Base-by-base conservation (phyloP, 2,888 invertebrate genomes). In the Sycophila texana region DNA sequence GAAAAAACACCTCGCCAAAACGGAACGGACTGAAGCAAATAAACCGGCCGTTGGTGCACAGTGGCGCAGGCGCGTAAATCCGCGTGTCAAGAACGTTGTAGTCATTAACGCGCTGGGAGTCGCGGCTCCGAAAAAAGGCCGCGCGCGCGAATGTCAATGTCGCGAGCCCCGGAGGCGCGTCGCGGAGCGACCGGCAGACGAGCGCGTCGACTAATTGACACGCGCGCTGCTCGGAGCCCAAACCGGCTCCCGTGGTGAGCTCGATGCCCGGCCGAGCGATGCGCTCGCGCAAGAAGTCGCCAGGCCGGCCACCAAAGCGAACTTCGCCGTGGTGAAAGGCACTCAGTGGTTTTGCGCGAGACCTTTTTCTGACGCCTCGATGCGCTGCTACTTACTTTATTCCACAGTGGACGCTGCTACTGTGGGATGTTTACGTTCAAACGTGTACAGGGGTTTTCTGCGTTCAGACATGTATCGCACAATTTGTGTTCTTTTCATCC, bases 191-290 rank as follows among this genome's bases (percentile, higher is more conserved):
- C 30, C 14, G 60, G 49, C 58, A 60, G 55, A 63, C 26, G 74
- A 51, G 60, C 67, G 61, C 26, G 16, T n/a, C 61, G 68, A 63
- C 68, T 78, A 78, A 78, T 78, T 78, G 73, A 78, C 78, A 68
- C 26, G 18, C 16, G 18, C 20, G 53, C 58, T 16, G 26, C n/a
- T 10, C n/a, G 65, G 65, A 26, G 51, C 16, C 14, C 51, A 49
- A 66, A 77, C 68, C 77, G 71, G 77, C 72, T 77, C 61, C 61
- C 39, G 49, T 7, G 49, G 71, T 65, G 65, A 71, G 53, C 66
- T 74, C 66, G 74, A 67, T 13, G 74, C 74, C 12, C 20, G 49
- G 20, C 13, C 30, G 58, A 60, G 30, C 74, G 57, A 67, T 53
- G 74, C 39, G 55, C n/a, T 12, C 0, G 47, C 68, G 55, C 39